phyloP scores from a whole-genome alignment of 2,113 vertebrate species.

The Ursus arctos region DNA sequence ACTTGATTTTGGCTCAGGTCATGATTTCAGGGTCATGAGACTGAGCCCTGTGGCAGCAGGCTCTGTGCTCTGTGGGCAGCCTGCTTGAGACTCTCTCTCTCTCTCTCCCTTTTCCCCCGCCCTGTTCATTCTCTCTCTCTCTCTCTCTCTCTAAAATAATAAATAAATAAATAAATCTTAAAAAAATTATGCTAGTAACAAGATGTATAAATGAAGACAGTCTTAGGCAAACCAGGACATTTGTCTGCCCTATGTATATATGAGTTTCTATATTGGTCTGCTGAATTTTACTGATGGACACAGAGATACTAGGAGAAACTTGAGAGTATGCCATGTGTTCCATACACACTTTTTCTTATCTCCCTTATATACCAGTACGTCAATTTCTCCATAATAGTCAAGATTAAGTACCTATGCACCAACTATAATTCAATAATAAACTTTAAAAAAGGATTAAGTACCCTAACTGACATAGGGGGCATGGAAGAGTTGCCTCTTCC shows the following conservation, averaged over 20 bases:
- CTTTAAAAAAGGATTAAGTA: neutral
- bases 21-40: neutral
- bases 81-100: neutral
- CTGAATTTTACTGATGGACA: neutral
- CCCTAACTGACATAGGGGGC: neutral
- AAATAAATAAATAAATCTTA: neutral
- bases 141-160: neutral
- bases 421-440: neutral
- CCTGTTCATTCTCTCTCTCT: neutral
- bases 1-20: neutral
- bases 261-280: neutral
- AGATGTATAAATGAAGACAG: neutral
- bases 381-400: neutral
- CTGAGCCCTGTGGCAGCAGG: neutral
- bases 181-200: neutral
- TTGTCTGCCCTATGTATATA: neutral
- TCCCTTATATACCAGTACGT: neutral
- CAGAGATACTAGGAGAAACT: neutral
- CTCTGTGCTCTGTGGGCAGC: neutral
- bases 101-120: neutral
- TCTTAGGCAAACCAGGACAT: neutral
- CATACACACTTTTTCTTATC: neutral
- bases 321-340: neutral
- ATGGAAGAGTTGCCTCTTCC: neutral
- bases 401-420: neutral